Evolutionary conservation across 1,140 invertebrate species (phyloP).

Genomic region (Magallana angulata): DNA sequence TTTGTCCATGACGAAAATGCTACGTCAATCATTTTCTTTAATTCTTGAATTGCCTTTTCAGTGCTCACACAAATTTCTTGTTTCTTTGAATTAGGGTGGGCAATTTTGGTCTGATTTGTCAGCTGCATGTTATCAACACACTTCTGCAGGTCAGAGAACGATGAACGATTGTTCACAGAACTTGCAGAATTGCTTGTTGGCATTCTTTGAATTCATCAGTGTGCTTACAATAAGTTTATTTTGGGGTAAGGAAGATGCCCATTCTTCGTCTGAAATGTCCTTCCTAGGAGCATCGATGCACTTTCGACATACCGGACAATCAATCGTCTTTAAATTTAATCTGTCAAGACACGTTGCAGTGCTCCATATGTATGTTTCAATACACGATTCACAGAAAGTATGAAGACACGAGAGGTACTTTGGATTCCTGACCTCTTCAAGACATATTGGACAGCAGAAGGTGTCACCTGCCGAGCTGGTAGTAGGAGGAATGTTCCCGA

Average conservation of each 20-base stretch:
- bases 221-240: background rate
- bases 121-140: background rate
- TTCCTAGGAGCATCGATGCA: background rate
- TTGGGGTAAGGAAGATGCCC: background rate
- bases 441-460: too few relatives aligned
- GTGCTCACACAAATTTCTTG: background rate
- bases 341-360: background rate
- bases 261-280: background rate
- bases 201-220: background rate
- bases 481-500: too few relatives aligned
- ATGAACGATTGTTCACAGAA: background rate
- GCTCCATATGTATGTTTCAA: background rate
- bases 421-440: too few relatives aligned
- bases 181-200: background rate
- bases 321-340: background rate
- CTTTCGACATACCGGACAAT: background rate
- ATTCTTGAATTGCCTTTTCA: background rate
- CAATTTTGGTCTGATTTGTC: background rate
- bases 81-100: background rate
- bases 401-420: too few relatives aligned
- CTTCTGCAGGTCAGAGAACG: background rate
- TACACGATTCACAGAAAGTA: background rate
- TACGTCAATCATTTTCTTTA: background rate
- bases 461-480: too few relatives aligned
- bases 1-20: background rate